Evolutionary conservation across 2,113 vertebrate species (phyloP).

Genomic region (Prochilodus magdalenae): DNA sequence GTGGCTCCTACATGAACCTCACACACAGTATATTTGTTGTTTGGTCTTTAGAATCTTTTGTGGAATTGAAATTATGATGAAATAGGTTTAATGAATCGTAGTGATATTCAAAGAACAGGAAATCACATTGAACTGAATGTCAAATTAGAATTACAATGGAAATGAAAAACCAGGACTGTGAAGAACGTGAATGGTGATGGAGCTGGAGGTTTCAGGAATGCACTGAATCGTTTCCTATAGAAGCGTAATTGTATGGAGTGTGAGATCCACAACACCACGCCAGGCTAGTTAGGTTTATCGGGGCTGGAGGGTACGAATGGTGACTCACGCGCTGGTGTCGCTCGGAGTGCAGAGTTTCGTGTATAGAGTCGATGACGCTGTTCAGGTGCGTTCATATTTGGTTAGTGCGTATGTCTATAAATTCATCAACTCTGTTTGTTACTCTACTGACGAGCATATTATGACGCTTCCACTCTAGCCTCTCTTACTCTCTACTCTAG

Average conservation of each 20-base stretch:
- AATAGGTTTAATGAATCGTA: no score
- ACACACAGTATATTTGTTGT: no score
- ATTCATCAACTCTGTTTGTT: constrained; percentile 21
- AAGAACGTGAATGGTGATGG: no score
- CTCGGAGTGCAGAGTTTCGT: not conserved
- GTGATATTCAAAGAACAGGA: no score
- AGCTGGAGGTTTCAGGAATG: not conserved
- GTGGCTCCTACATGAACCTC: no score
- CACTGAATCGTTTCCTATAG: no score
- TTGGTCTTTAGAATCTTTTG: no score
- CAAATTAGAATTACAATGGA: no score
- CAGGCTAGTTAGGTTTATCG: constrained; percentile 23
- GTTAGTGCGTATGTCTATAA: not conserved
- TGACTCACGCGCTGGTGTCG: not conserved
- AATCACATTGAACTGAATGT: no score
- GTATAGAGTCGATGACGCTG: not conserved
- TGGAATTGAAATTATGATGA: no score
- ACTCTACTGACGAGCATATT: constrained; percentile 20
- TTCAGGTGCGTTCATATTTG: not conserved
- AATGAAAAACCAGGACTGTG: no score
- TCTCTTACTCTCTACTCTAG: no score
- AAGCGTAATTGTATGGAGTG: not conserved
- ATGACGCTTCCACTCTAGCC: constrained; percentile 30
- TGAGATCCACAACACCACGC: constrained; percentile 13
- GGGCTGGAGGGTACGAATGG: not conserved